Evolutionary conservation across 2,888 invertebrate genomes (phyloP).

Genomic region (Hyles lineata): DNA sequence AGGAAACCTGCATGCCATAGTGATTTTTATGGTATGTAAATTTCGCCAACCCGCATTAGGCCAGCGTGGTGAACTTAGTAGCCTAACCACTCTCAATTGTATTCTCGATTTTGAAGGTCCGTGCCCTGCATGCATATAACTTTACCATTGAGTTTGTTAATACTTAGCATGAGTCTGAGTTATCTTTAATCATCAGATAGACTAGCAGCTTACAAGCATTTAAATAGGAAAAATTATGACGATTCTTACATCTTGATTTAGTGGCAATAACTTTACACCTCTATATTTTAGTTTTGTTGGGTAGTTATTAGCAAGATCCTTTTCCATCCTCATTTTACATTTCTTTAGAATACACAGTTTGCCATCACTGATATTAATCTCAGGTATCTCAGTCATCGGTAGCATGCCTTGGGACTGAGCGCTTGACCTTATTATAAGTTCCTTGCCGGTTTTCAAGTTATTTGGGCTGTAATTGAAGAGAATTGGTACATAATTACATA

Average conservation of each 20-base stretch:
- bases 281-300: constrained; percentile 66
- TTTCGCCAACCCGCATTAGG: no score
- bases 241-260: constrained; percentile 46
- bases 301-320: constrained; percentile 51
- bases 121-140: no score
- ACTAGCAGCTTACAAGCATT: no score
- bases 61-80: no score
- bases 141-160: no score
- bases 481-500: background rate
- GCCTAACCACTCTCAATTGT: no score
- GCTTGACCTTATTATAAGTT: constrained; percentile 54
- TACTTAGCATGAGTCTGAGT: no score
- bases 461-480: constrained; percentile 57
- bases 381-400: background rate
- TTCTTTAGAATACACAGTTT: constrained; percentile 59
- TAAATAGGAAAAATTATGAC: no score
- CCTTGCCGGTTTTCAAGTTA: constrained; percentile 61
- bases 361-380: constrained; percentile 29
- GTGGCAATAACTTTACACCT: constrained; percentile 51
- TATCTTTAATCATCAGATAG: no score
- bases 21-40: no score
- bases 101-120: no score
- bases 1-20: no score
- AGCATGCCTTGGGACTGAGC: constrained; percentile 49
- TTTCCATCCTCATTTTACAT: constrained; percentile 48